phyloP scores from a whole-genome alignment of 2,888 invertebrate genomes.

The Rotaria magnacalcarata region DNA sequence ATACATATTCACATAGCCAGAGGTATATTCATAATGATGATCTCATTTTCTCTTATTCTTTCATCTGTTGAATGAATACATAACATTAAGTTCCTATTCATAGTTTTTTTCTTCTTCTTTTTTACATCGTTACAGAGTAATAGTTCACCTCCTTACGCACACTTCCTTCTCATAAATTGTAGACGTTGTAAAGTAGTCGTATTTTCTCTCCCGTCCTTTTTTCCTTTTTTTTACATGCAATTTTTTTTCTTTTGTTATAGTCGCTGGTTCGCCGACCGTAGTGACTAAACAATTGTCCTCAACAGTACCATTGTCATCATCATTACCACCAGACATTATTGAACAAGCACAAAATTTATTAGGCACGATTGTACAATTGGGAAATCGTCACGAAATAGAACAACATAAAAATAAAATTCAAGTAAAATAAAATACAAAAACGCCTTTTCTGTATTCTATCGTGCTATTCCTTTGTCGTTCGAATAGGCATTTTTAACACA shows the following conservation, averaged over 20 bases:
- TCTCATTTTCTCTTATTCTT: not conserved
- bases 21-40: not conserved
- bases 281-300: not conserved
- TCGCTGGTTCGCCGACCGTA: not conserved
- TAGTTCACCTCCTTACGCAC: not conserved
- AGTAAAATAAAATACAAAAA: not conserved
- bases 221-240: not conserved
- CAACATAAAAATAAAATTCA: not conserved
- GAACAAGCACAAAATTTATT: not conserved
- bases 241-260: not conserved
- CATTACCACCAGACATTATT: not conserved
- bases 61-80: not conserved
- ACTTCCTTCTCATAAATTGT: not conserved
- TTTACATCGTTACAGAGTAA: not conserved
- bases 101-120: not conserved
- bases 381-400: not conserved
- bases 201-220: not conserved
- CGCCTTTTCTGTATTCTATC: too few species aligned
- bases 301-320: not conserved
- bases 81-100: not conserved
- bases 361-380: not conserved
- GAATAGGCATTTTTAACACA: not conserved
- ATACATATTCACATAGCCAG: not conserved
- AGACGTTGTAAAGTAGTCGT: not conserved
- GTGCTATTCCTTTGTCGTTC: not conserved